A percentile compares a stretch with the other conserved stretches of the same genome.
Conservation (phyloP, 2,797 vertebrate species). For the Pseudopleuronectes americanus region DNA sequence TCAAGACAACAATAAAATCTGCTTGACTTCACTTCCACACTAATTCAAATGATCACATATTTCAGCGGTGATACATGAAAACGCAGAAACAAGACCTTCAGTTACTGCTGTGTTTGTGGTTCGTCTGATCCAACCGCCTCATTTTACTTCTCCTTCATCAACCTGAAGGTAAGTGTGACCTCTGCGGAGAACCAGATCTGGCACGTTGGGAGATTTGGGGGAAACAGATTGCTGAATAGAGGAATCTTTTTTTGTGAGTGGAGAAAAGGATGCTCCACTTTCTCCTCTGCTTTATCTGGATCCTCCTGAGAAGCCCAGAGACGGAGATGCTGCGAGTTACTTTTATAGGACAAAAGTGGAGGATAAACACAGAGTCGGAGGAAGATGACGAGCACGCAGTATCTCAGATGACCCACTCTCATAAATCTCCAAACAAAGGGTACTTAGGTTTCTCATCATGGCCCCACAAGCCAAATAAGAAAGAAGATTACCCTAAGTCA, state of each 20-base stretch:
- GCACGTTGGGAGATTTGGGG: constrained; percentile 32
- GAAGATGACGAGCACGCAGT: constrained; percentile 12
- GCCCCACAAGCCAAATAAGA: constrained; percentile 10
- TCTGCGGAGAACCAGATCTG: constrained; percentile 22
- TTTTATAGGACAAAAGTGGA: constrained; percentile 26
- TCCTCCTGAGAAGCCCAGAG: constrained; percentile 27
- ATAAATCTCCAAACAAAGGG: constrained; percentile 12
- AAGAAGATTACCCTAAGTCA: background rate
- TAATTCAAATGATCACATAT: constrained; percentile 5
- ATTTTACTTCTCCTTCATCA: constrained; percentile 25
- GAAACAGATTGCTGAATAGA: constrained; percentile 16
- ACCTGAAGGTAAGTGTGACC: constrained; percentile 68
- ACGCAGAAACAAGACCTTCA: background rate
- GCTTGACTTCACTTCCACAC: constrained; percentile 16
- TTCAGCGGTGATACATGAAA: background rate
- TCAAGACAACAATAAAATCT: constrained; percentile 25
- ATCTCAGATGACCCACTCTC: background rate
- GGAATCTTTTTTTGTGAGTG: background rate
- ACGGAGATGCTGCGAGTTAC: constrained; percentile 49
- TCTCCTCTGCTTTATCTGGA: constrained; percentile 19
- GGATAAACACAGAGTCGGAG: constrained; percentile 16
- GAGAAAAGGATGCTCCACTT: constrained; percentile 13
- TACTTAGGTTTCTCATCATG: background rate
- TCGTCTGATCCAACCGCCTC: constrained; percentile 7
- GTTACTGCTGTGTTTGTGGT: too few species aligned